Conservation (phyloP, 2,113 vertebrate genomes). For the Poeciliopsis prolifica region DNA sequence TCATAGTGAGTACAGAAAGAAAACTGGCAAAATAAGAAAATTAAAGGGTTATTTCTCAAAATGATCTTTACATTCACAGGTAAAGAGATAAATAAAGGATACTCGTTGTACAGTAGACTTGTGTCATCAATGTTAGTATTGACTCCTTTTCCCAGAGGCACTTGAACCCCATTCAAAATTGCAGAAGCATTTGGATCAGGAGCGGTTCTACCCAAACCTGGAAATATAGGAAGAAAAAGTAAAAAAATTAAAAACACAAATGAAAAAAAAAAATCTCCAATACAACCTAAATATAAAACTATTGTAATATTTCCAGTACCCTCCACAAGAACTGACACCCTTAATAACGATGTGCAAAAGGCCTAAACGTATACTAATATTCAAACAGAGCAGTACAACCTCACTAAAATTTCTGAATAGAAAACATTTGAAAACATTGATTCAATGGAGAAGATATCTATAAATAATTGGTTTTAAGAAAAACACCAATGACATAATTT, state of each 20-base stretch:
- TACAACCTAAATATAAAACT: neutral
- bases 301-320: neutral
- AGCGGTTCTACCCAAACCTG: slow-evolving; percentile 93
- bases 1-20: no score
- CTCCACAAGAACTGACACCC: no score
- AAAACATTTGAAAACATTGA: no score
- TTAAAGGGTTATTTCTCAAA: neutral
- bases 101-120: slow-evolving; percentile 98
- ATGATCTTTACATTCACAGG: neutral
- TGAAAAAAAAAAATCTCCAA: neutral
- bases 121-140: slow-evolving; percentile 91
- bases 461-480: neutral
- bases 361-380: neutral
- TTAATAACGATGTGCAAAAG: neutral
- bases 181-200: slow-evolving; percentile 88
- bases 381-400: neutral
- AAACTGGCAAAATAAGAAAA: neutral
- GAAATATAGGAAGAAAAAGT: neutral
- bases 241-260: neutral
- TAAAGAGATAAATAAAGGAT: slow-evolving; percentile 84
- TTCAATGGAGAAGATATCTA: neutral
- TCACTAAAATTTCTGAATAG: neutral
- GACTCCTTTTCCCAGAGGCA: slow-evolving; percentile 89
- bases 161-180: slow-evolving; percentile 87
- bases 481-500: neutral